A percentile compares a stretch with the other conserved stretches of the same genome.
Conservation (phyloP, 2,888 invertebrate species). For the Lasioglossum marginatum region DNA sequence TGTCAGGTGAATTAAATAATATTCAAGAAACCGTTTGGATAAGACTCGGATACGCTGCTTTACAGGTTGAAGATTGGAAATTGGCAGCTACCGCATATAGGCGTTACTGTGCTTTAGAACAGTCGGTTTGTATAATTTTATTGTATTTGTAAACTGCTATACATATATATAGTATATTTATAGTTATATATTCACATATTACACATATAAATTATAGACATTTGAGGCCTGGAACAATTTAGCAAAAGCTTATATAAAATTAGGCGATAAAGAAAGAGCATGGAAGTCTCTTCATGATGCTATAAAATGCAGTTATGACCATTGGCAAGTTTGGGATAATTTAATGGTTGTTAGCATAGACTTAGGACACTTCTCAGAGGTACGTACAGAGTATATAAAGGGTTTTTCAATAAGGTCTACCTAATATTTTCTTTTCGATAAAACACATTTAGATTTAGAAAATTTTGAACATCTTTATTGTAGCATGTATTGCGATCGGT, state of each 20-base stretch:
- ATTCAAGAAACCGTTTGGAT: slow-evolving; percentile 95
- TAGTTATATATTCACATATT: slow-evolving; percentile 4
- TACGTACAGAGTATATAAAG: slow-evolving; percentile 60
- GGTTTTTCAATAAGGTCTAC: too few species aligned
- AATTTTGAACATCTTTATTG: too few species aligned
- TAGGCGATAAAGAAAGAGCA: slow-evolving; percentile 94
- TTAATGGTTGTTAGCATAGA: slow-evolving; percentile 94
- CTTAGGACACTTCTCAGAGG: slow-evolving; percentile 93
- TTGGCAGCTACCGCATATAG: slow-evolving; percentile 94
- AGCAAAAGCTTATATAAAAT: slow-evolving; percentile 95
- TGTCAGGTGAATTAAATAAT: slow-evolving; percentile 93
- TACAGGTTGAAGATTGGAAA: slow-evolving; percentile 92
- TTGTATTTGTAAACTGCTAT: not conserved
- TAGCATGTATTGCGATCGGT: too few species aligned
- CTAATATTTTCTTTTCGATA: too few species aligned
- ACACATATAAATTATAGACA: slow-evolving; percentile 86
- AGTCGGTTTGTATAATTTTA: slow-evolving; percentile 83
- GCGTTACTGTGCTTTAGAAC: slow-evolving; percentile 94
- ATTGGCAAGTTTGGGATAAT: slow-evolving; percentile 99
- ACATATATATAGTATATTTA: not conserved
- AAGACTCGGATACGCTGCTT: slow-evolving; percentile 93
- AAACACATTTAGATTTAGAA: too few species aligned
- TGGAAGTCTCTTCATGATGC: slow-evolving; percentile 95
- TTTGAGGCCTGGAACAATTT: slow-evolving; percentile 99
- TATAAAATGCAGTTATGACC: slow-evolving; percentile 95